Evolutionary conservation across 2,888 invertebrate species (phyloP).

Genomic region (Brenthis daphne): DNA sequence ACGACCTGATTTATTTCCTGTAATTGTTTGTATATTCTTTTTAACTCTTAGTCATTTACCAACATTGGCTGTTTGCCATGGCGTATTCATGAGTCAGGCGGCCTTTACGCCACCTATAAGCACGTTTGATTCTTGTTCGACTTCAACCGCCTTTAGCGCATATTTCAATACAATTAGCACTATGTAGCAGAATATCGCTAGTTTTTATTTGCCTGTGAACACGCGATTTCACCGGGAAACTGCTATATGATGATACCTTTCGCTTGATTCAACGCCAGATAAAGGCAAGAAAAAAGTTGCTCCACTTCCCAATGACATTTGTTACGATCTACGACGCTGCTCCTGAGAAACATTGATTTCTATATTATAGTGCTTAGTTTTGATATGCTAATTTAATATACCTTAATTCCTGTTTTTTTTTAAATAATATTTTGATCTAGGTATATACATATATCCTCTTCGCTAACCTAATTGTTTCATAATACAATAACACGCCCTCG

Average conservation of each 20-base stretch:
- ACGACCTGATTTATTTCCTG: slow-evolving; percentile 34
- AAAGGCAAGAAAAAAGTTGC: slow-evolving; percentile 62
- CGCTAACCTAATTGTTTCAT: no score
- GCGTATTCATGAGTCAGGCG: slow-evolving; percentile 58
- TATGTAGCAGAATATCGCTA: slow-evolving; percentile 55
- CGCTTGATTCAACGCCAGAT: slow-evolving; percentile 73
- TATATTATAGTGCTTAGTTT: slow-evolving; percentile 7
- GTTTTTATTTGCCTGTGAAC: slow-evolving; percentile 74
- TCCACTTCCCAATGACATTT: slow-evolving; percentile 78
- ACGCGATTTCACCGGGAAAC: slow-evolving; percentile 77
- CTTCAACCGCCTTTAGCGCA: slow-evolving; percentile 51
- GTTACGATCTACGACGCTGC: slow-evolving; percentile 62
- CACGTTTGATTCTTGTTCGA: slow-evolving; percentile 53
- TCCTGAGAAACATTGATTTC: slow-evolving; percentile 28
- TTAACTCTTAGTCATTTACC: slow-evolving; percentile 52
- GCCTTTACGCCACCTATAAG: slow-evolving; percentile 37
- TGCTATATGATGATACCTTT: slow-evolving; percentile 71
- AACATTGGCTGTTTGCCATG: slow-evolving; percentile 69
- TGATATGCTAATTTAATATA: not conserved
- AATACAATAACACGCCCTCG: no score
- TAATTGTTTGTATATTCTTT: slow-evolving; percentile 38
- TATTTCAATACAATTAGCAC: slow-evolving; percentile 70
- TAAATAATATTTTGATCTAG: no score
- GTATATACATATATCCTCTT: no score
- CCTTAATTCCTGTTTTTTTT: not conserved